A percentile compares a stretch with the other conserved stretches of the same genome.
phyloP scores from a whole-genome alignment of 2,888 invertebrate species.

The Mythimna ferrago region DNA sequence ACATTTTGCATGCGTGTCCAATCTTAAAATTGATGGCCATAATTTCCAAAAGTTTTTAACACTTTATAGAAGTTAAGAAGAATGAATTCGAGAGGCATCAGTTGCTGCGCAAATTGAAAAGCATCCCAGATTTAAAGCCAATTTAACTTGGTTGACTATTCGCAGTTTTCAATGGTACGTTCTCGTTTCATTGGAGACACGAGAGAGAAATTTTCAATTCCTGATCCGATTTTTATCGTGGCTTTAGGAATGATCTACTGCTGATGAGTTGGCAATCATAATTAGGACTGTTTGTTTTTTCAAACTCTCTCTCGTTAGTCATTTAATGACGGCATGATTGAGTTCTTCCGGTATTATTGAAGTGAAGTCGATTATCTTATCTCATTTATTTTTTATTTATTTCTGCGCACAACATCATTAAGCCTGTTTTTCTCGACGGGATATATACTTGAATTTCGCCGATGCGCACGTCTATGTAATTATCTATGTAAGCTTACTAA shows the following conservation, averaged over 20 bases:
- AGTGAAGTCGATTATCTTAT: not conserved
- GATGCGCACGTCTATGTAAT: no score
- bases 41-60: conserved; percentile 43
- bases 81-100: conserved; percentile 55
- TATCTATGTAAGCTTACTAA: no score
- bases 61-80: conserved; percentile 50
- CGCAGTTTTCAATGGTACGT: conserved; percentile 63
- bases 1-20: conserved; percentile 25
- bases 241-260: conserved; percentile 17
- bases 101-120: conserved; percentile 66
- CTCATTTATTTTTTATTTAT: not conserved
- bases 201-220: conserved; percentile 50
- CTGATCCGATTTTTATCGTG: conserved; percentile 41
- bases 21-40: conserved; percentile 36
- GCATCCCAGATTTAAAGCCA: conserved; percentile 73
- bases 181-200: conserved; percentile 50
- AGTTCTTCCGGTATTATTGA: not conserved
- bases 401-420: not conserved
- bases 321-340: conserved; percentile 11
- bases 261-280: conserved; percentile 27
- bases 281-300: conserved; percentile 6
- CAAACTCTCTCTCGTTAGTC: not conserved
- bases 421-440: not conserved
- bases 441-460: no score
- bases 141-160: conserved; percentile 73